These are phyloP conservation scores for Cryptosula pallasiana DNA, from an alignment of 2,888 invertebrate species.

Conservation along the genomic window DNA sequence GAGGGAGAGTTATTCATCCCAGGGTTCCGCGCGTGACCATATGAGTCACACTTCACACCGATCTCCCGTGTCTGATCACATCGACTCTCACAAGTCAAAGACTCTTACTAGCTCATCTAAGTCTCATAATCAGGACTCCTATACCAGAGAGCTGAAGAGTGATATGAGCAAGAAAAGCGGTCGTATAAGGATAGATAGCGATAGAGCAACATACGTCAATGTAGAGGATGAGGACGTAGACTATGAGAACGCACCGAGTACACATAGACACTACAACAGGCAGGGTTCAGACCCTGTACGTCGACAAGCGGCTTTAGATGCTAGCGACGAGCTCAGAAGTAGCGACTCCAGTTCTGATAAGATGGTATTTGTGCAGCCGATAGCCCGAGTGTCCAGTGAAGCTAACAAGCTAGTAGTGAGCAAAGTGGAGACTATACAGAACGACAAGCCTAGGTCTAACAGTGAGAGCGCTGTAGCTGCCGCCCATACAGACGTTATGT, in stretches of 20 bases:
- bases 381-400: conserved; percentile 9
- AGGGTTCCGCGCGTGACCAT: conserved; percentile 3
- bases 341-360: conserved; percentile 17
- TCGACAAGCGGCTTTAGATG: background rate
- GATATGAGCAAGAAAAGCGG: background rate
- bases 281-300: background rate
- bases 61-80: background rate
- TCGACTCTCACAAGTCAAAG: conserved; percentile 1
- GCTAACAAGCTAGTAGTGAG: background rate
- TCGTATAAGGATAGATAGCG: background rate
- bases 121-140: background rate
- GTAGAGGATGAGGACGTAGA: background rate
- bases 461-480: background rate
- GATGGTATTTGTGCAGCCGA: conserved; percentile 19
- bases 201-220: background rate
- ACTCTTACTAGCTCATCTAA: background rate
- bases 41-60: background rate
- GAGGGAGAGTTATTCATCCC: conserved; percentile 2
- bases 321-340: background rate
- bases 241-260: conserved; percentile 18
- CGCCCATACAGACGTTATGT: background rate
- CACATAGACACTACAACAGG: background rate
- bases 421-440: background rate
- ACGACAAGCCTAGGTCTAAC: background rate
- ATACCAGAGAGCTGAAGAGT: background rate